Evolutionary conservation across 1,140 invertebrate genomes (phyloP).

Genomic region (Bradysia coprophila): DNA sequence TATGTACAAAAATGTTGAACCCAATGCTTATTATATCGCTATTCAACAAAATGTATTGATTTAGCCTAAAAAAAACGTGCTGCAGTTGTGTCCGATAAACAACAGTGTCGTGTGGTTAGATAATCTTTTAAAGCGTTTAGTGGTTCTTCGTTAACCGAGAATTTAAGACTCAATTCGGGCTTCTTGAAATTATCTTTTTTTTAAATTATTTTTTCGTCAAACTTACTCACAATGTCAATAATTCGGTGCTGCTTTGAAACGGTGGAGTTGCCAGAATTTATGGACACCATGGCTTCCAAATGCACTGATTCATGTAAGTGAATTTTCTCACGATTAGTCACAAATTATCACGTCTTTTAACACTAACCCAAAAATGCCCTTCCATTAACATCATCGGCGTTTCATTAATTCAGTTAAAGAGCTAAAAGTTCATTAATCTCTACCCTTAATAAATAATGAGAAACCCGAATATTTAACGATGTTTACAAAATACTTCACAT

Average conservation of each 20-base stretch:
- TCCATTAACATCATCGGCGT: not conserved
- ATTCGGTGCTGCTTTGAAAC: constrained; percentile 60
- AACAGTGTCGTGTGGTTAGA: no score
- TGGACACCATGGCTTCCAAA: constrained; percentile 52
- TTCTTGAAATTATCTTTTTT: no score
- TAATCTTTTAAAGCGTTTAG: no score
- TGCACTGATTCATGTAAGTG: constrained; percentile 33
- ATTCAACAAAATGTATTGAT: no score
- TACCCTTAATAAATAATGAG: not conserved
- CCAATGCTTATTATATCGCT: no score
- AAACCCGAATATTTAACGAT: not conserved
- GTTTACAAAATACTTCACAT: not conserved
- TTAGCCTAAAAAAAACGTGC: no score
- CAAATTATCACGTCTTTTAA: not conserved
- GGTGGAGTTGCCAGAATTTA: constrained; percentile 44
- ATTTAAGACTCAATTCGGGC: no score
- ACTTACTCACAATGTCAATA: no score
- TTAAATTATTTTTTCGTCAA: no score
- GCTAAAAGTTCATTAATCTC: not conserved
- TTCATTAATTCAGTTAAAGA: not conserved
- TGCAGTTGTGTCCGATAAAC: no score
- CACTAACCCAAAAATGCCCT: not conserved
- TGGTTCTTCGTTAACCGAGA: no score
- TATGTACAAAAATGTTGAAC: no score
- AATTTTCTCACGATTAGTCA: not conserved